These are phyloP conservation scores for Drosophila ambigua DNA, from an alignment of 1,140 invertebrate species.

Conservation along the genomic window DNA sequence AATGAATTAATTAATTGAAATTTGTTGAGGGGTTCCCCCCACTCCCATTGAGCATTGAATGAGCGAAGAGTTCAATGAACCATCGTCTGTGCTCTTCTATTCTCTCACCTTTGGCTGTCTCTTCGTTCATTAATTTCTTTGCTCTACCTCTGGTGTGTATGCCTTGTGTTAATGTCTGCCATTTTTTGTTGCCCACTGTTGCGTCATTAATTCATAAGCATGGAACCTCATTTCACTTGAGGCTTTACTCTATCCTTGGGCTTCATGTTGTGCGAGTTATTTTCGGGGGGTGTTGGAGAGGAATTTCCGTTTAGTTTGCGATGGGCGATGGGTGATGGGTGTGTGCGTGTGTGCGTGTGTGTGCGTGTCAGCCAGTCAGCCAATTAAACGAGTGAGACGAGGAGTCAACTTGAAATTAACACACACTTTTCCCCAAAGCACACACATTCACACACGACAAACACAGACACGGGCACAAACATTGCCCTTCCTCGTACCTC, in stretches of 20 bases:
- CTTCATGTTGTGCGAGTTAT: background rate
- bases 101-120: conserved; percentile 19
- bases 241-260: background rate
- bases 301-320: conserved; percentile 35
- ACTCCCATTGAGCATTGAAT: background rate
- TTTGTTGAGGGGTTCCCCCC: conserved; percentile 9
- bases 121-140: background rate
- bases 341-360: background rate
- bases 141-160: background rate
- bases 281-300: no score
- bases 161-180: no score
- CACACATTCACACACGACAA: background rate
- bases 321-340: conserved; percentile 6
- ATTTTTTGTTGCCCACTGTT: conserved; percentile 7
- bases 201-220: conserved; percentile 79
- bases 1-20: conserved; percentile 54
- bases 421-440: conserved; percentile 39
- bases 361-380: conserved; percentile 42
- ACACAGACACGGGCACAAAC: conserved; percentile 12
- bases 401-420: conserved; percentile 67
- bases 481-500: no score
- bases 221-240: conserved; percentile 69
- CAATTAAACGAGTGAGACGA: conserved; percentile 62
- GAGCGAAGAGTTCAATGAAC: conserved; percentile 31
- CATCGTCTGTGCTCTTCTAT: background rate